Conservation (phyloP, 2,888 invertebrate species). For the Smittia aterrima region DNA sequence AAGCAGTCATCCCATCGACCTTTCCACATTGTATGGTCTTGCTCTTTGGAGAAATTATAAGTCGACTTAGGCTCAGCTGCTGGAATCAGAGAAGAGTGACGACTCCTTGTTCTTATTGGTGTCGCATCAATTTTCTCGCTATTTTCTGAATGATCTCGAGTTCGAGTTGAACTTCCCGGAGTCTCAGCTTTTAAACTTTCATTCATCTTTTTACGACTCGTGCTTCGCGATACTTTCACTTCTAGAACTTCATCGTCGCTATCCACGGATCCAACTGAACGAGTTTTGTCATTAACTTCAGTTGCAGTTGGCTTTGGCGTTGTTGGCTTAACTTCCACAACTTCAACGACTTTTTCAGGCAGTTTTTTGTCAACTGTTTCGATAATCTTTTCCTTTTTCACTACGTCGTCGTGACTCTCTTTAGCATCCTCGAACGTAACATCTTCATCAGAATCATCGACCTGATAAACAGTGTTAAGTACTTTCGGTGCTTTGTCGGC, state of each 20-base stretch:
- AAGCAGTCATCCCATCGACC: neutral
- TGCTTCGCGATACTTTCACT: neutral
- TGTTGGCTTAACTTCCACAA: conserved; percentile 39
- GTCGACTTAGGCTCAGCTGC: neutral
- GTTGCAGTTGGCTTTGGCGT: conserved; percentile 24
- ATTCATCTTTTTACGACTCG: conserved; percentile 39
- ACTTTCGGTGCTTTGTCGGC: conserved; percentile 4
- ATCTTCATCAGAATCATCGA: conserved; percentile 42
- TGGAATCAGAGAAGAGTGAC: neutral
- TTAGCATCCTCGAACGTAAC: conserved; percentile 37
- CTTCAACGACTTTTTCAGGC: conserved; percentile 43
- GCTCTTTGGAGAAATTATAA: conserved; percentile 15
- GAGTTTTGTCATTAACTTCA: conserved; percentile 38
- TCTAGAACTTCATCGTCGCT: conserved; percentile 34
- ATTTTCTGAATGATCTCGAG: conserved; percentile 57
- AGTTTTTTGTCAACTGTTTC: conserved; percentile 34
- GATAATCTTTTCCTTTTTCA: conserved; percentile 44
- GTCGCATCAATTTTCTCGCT: conserved; percentile 55
- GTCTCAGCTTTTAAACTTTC: conserved; percentile 43
- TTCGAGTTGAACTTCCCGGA: conserved; percentile 51
- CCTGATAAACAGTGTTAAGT: neutral
- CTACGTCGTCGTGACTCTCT: conserved; percentile 44
- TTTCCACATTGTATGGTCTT: conserved; percentile 34
- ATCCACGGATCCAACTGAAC: conserved; percentile 43
- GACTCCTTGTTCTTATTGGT: conserved; percentile 40